Evolutionary conservation across 1,140 invertebrate genomes (phyloP), one percentile per base, ranked within the genome.

Genomic region (Lutraria rhynchaena): DNA sequence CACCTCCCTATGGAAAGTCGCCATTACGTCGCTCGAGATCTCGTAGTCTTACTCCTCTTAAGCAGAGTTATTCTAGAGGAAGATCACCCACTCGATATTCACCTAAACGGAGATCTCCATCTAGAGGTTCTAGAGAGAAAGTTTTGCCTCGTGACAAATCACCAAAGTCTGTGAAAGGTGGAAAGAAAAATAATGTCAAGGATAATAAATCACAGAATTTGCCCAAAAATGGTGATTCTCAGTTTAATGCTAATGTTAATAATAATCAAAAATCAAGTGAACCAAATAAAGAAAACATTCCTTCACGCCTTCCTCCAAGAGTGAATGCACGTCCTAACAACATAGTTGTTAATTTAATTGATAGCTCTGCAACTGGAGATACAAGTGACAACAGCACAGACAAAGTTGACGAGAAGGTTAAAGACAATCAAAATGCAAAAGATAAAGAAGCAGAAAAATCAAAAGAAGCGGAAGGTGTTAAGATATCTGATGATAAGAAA

Each of bases 231-330:
- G 51, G 51, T 55, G 24, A 55, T 55, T 4, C 19, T 44, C n/a
- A 17, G 31, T 13, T 67, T 35, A 41, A 41, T 41, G 15, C 5
- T 7, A 41, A 41, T 41, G 37, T 41, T 15, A 41, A 2, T 44
- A 46, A 57, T 49, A 63, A 53, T 13, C 24, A 41, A 55, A 31
- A 57, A 57, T 22, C 58, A 1, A 44, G 13, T 15, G 44, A 77
- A 65, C 51, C 60, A 77, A 77, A 65, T 44, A 77, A 65, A 65
- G 60, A 78, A 65, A 69, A 78, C 44, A 67, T 44, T 78, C 58
- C 58, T 33, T 11, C 29, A 11, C 41, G 27, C 19, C 9, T 29
- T n/a, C 24, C 41, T n/a, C n/a, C 57, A 1, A 58, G 53, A n/a
- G 41, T 11, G 24, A 65, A 53, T 46, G 1, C 22, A n/a, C 24